Conservation (phyloP, 2,888 invertebrate species). For the Xanthia icteritia region DNA sequence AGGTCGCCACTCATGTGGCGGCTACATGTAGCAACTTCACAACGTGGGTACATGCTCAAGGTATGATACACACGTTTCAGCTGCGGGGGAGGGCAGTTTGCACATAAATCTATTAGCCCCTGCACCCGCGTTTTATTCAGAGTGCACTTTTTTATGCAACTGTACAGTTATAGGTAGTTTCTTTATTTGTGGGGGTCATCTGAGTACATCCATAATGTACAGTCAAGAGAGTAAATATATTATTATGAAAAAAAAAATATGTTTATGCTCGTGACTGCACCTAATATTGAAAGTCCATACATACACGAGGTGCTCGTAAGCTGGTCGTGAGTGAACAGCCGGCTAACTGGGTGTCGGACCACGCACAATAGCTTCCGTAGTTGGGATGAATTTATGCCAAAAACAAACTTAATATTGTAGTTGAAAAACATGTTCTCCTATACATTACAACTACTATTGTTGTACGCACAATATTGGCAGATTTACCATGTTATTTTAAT, state of each 20-base stretch:
- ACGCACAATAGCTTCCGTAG: too few relatives aligned
- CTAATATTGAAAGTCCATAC: neutral
- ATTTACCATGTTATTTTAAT: too few relatives aligned
- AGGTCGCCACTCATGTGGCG: neutral
- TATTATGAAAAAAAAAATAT: too few relatives aligned
- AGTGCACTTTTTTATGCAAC: neutral
- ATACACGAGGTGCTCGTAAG: neutral
- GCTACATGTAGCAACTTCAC: neutral
- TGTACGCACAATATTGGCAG: too few relatives aligned
- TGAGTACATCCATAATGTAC: neutral
- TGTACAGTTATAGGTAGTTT: neutral
- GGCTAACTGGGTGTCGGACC: too few relatives aligned
- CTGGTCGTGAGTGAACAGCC: neutral
- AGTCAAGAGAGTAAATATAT: too few relatives aligned
- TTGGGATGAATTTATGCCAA: too few relatives aligned
- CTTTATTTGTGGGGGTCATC: neutral
- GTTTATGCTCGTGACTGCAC: neutral
- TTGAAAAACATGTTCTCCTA: too few relatives aligned
- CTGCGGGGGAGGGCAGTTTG: neutral
- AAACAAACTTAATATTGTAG: too few relatives aligned
- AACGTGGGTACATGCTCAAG: too few relatives aligned
- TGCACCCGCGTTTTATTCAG: neutral
- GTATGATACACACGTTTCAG: neutral
- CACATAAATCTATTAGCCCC: neutral
- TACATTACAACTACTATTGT: too few relatives aligned